A percentile compares a stretch with the other conserved stretches of the same genome.
phyloP scores from a whole-genome alignment of 2,113 vertebrate genomes.

The Prietella phreatophila region DNA sequence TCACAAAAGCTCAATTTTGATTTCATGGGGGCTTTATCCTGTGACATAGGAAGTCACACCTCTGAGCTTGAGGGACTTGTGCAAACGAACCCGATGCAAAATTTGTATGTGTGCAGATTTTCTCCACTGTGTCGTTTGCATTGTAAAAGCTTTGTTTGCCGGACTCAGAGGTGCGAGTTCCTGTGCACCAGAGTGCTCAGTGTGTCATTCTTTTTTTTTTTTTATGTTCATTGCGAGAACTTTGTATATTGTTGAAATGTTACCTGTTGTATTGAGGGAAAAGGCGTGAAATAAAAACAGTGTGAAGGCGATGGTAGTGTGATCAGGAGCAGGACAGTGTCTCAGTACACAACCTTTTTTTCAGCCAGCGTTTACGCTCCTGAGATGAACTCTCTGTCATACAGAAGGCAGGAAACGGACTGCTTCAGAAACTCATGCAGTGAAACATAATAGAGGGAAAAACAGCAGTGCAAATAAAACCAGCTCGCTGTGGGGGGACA shows the following conservation, averaged over 20 bases:
- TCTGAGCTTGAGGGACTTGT: background rate
- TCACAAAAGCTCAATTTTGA: too few species aligned
- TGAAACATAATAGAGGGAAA: too few species aligned
- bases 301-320: background rate
- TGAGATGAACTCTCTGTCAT: background rate
- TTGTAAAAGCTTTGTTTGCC: background rate
- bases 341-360: background rate
- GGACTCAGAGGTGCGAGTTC: constrained; percentile 16
- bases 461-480: constrained; percentile 36
- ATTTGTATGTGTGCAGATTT: background rate
- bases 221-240: fast-evolving
- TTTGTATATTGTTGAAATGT: background rate
- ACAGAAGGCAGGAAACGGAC: too few species aligned
- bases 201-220: background rate
- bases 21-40: too few species aligned
- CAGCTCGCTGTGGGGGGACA: constrained; percentile 17
- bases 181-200: background rate
- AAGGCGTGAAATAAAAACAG: background rate
- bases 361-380: background rate
- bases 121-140: background rate
- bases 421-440: background rate
- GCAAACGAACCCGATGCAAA: background rate
- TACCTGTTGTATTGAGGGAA: background rate
- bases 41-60: constrained; percentile 17
- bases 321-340: background rate